These are phyloP conservation scores for Elgaria multicarinata DNA, from an alignment of 2,113 vertebrate genomes.

Conservation along the genomic window DNA sequence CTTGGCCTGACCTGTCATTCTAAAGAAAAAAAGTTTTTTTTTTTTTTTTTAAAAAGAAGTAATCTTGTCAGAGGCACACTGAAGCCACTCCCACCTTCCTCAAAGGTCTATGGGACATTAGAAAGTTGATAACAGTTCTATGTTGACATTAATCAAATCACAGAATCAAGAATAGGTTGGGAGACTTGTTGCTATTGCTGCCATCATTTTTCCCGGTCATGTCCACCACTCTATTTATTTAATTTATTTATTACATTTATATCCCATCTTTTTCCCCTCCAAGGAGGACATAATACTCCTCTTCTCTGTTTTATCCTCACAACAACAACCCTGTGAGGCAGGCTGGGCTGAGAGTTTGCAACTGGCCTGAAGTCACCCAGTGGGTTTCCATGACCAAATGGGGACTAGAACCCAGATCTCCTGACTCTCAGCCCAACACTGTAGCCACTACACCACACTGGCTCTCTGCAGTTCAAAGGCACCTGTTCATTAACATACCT, in stretches of 20 bases:
- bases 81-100: neutral
- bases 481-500: fast-evolving
- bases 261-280: too few relatives aligned
- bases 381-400: too few relatives aligned
- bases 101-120: neutral
- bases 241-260: too few relatives aligned
- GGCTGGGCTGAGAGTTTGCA: too few relatives aligned
- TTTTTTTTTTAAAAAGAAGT: neutral
- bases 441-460: too few relatives aligned
- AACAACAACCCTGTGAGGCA: too few relatives aligned
- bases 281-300: too few relatives aligned
- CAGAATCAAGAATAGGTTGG: neutral
- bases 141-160: neutral
- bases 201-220: conserved; percentile 6
- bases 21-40: neutral
- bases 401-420: too few relatives aligned
- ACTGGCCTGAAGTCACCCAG: too few relatives aligned
- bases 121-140: neutral
- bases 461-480: neutral
- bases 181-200: conserved; percentile 11
- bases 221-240: neutral
- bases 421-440: too few relatives aligned
- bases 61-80: neutral
- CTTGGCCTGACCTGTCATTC: neutral
- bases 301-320: too few relatives aligned